Conservation (phyloP, 2,888 invertebrate species). For the Siphlonurus alternatus region DNA sequence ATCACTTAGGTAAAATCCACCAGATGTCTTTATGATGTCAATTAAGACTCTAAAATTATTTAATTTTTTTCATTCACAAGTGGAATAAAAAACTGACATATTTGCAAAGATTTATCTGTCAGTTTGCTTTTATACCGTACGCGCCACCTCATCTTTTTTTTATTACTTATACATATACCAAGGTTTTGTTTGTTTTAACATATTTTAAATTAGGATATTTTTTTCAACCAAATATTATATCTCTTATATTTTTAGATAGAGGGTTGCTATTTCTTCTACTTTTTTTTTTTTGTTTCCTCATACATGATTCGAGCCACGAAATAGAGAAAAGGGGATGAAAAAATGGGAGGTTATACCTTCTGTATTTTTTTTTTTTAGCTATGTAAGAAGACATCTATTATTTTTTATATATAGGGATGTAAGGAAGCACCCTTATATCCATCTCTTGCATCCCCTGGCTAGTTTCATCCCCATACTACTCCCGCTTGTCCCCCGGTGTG, state of each 20-base stretch:
- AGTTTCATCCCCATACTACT: neutral
- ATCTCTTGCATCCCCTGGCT: neutral
- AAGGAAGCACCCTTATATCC: neutral
- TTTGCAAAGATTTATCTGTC: too few species aligned
- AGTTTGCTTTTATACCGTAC: too few species aligned
- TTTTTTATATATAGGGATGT: constrained; percentile 3
- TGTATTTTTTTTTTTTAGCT: too few species aligned
- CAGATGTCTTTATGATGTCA: too few species aligned
- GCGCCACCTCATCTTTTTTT: too few species aligned
- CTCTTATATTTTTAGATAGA: neutral
- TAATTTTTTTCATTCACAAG: too few species aligned
- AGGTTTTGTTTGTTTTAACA: too few species aligned
- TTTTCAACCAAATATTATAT: neutral
- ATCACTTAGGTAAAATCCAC: too few species aligned
- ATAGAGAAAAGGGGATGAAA: neutral
- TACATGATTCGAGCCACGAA: neutral
- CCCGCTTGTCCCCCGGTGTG: neutral
- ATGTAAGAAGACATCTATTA: neutral
- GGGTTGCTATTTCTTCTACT: neutral
- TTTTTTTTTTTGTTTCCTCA: neutral
- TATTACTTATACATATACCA: too few species aligned
- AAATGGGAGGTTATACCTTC: neutral
- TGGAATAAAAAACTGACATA: too few species aligned
- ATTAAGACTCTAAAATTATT: too few species aligned
- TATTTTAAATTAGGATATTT: neutral